Evolutionary conservation across 1,140 invertebrate genomes (phyloP).

Genomic region (Cyrtorhinus lividipennis): DNA sequence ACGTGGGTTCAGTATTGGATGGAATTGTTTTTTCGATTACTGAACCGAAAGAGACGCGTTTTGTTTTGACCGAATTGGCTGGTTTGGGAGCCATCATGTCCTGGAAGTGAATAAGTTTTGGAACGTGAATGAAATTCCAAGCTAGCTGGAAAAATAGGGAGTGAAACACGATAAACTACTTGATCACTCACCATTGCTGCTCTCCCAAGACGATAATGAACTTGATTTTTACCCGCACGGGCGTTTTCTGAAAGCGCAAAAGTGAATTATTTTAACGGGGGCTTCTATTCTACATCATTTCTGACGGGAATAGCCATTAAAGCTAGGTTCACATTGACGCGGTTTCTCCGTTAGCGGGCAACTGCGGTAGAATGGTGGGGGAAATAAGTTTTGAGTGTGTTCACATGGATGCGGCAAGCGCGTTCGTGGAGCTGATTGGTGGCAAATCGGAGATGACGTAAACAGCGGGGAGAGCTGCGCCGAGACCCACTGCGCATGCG

Average conservation of each 20-base stretch:
- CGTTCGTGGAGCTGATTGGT: no score
- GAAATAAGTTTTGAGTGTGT: neutral
- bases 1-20: neutral
- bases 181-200: neutral
- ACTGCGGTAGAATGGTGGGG: neutral
- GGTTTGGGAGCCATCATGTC: neutral
- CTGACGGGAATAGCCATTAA: neutral
- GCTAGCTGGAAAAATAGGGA: neutral
- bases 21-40: neutral
- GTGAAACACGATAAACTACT: neutral
- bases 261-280: neutral
- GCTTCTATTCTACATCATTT: neutral
- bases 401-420: neutral
- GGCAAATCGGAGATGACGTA: no score
- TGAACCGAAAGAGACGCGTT: neutral
- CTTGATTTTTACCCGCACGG: neutral
- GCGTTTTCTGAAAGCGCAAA: neutral
- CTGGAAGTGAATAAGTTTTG: no score
- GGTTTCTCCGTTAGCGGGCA: no score
- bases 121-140: neutral
- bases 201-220: neutral
- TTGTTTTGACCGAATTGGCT: neutral
- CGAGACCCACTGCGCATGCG: no score
- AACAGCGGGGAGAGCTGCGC: no score
- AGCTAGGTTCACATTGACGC: no score